Percentiles rank a stretch among this genome's conserved stretches.
These are phyloP conservation scores for Priocnemis perturbator DNA, from an alignment of 2,888 invertebrate species.

Conservation along the genomic window DNA sequence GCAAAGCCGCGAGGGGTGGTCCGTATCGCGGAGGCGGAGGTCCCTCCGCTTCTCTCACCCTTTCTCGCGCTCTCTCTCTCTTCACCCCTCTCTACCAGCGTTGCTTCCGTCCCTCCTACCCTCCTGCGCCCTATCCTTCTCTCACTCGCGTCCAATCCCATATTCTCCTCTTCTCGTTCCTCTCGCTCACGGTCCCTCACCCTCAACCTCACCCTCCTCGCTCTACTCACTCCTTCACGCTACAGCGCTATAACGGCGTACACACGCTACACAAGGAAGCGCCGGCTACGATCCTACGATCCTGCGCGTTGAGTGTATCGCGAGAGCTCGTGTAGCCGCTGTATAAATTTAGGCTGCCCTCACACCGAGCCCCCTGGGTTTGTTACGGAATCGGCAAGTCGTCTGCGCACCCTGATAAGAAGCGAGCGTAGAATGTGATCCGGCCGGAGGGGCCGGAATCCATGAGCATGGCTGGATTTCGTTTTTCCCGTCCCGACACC, in stretches of 20 bases:
- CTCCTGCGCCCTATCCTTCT: not conserved
- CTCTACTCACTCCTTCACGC: slow-evolving; percentile 10
- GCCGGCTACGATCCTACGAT: slow-evolving; percentile 58
- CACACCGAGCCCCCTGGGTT: slow-evolving; percentile 8
- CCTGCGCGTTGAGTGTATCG: slow-evolving; percentile 58
- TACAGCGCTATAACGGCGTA: slow-evolving; percentile 28
- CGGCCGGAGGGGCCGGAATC: too few species aligned
- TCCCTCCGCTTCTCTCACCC: slow-evolving; percentile 36
- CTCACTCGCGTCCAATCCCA: too few species aligned
- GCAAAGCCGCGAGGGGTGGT: slow-evolving; percentile 56
- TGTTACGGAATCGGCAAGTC: too few species aligned
- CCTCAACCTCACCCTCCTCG: too few species aligned
- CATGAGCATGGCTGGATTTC: too few species aligned
- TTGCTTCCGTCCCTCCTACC: slow-evolving; percentile 13
- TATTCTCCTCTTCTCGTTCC: not conserved
- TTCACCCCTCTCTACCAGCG: slow-evolving; percentile 13
- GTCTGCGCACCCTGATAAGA: too few species aligned
- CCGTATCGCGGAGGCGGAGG: slow-evolving; percentile 46
- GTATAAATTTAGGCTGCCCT: slow-evolving; percentile 12
- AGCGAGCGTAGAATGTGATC: too few species aligned
- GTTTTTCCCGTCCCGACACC: too few species aligned
- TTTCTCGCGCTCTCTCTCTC: slow-evolving; percentile 14
- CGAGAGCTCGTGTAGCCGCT: slow-evolving; percentile 42
- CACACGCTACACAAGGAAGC: slow-evolving; percentile 38
- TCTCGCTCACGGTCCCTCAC: slow-evolving; percentile 7